A percentile compares a stretch with the other conserved stretches of the same genome.
Conservation (phyloP, 2,797 vertebrate genomes). For the Vipera latastei region DNA sequence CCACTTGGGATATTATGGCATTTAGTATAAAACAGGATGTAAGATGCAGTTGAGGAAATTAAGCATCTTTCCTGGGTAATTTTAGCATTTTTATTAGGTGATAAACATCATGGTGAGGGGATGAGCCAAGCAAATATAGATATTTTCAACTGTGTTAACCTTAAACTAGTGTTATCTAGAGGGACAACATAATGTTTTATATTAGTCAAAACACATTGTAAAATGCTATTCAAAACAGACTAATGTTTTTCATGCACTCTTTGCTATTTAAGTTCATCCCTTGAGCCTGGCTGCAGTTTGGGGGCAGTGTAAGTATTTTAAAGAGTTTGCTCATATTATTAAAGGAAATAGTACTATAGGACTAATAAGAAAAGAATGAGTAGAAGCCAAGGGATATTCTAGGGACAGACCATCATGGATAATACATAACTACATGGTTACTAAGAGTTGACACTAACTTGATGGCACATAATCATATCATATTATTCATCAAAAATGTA, state of each 20-base stretch:
- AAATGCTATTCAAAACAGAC: neutral
- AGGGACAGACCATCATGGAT: neutral
- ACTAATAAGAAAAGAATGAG: neutral
- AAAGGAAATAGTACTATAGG: neutral
- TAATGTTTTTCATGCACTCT: neutral
- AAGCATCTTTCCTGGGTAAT: slow-evolving; percentile 76
- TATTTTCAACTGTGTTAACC: slow-evolving; percentile 71
- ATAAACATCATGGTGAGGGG: slow-evolving; percentile 69
- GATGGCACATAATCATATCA: neutral
- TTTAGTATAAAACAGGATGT: slow-evolving; percentile 81
- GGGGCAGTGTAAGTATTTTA: slow-evolving; percentile 3
- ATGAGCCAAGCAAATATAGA: slow-evolving; percentile 64
- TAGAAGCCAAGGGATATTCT: neutral
- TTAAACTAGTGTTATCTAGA: slow-evolving; percentile 67
- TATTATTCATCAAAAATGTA: neutral
- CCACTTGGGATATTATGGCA: slow-evolving; percentile 78
- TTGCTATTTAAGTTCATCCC: neutral
- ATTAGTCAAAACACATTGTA: slow-evolving; percentile 39
- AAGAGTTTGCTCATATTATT: slow-evolving; percentile 15
- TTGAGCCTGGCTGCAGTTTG: neutral
- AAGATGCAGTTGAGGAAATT: slow-evolving; percentile 78
- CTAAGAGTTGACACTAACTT: neutral
- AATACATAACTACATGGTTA: neutral
- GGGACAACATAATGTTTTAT: slow-evolving; percentile 60
- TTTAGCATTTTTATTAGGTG: slow-evolving; percentile 79